Conservation (phyloP, 2,113 vertebrate genomes). For the Grantiella picta region DNA sequence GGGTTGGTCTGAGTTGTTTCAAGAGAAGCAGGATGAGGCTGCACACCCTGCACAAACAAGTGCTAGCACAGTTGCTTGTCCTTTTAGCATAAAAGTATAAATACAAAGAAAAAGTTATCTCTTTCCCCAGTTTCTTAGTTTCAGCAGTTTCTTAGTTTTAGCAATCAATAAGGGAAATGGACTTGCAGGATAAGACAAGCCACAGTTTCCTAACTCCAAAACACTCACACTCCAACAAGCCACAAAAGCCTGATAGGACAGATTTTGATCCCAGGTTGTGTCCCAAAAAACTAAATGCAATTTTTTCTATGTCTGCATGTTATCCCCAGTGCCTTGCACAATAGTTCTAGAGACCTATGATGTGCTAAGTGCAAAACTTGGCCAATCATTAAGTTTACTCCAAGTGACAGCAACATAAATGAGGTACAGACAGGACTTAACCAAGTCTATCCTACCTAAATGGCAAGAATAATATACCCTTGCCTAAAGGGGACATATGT, state of each 20-base stretch:
- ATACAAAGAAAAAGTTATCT: background rate
- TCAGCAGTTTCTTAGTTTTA: background rate
- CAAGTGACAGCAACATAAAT: background rate
- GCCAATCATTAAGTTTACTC: background rate
- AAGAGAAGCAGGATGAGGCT: background rate
- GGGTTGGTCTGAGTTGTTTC: background rate
- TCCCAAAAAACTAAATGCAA: background rate
- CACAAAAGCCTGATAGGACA: background rate
- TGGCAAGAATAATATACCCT: background rate
- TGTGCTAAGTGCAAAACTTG: background rate
- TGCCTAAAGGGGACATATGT: background rate
- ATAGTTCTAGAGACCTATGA: background rate
- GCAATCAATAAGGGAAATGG: background rate
- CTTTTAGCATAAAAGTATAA: background rate
- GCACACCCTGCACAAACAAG: background rate
- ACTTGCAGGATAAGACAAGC: background rate
- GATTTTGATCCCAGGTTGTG: background rate
- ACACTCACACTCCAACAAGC: background rate
- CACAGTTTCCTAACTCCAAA: background rate
- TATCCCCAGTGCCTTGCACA: background rate
- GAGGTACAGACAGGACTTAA: background rate
- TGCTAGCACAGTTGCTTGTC: background rate
- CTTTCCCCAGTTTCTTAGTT: background rate
- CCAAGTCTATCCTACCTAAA: background rate
- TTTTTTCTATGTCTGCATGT: background rate